Evolutionary conservation across 1,140 invertebrate genomes (phyloP), one percentile per base, ranked within the genome.

Genomic region (Bombus difficillimus): DNA sequence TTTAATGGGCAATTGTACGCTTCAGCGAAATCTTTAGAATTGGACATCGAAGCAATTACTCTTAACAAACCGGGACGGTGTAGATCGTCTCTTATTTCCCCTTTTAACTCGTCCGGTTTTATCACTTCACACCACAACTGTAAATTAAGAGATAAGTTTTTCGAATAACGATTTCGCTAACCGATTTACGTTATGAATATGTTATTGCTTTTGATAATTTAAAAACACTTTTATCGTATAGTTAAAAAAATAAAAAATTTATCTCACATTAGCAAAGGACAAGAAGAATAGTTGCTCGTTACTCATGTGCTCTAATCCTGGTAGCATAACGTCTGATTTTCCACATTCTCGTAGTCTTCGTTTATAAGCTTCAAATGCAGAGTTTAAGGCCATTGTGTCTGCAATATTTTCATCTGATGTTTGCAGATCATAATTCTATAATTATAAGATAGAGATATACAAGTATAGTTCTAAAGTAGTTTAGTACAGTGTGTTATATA

Each of bases 251-350:
- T 2, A 25, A 10, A n/a, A 62, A 64, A 72, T n/a, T 37, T 13
- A 82, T 28, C 64, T 76, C 47, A 89, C 87, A 15, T 79, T 86
- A 28, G 74, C 88, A 34, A 81, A 62, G 1, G 79, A 88, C 57
- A 88, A 10, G 62, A 89, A 89, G 32, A 76, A 89, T 15, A 89
- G 41, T 66, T 89, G 87, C 43, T 89, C 53, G 5, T 72, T 71
- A n/a, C 73, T 86, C 18, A 89, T 13, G 4, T 80, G 6, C 81
- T 88, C 53, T 8, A 79, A 62, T 25, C 74, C 83, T 4, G 79
- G 74, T 15, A 89, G 82, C 53, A 53, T 10, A 1, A 53, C 25
- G 34, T 82, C 66, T 13, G 78, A 18, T 18, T 71, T 53, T 10
- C 28, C 28, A 6, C 34, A 81, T 39, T 75, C 32, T 25, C 74